Percentiles rank a stretch among this genome's conserved stretches.
These are phyloP conservation scores for Leptinotarsa undecemlineata DNA, from an alignment of 1,140 invertebrate species.

Conservation along the genomic window DNA sequence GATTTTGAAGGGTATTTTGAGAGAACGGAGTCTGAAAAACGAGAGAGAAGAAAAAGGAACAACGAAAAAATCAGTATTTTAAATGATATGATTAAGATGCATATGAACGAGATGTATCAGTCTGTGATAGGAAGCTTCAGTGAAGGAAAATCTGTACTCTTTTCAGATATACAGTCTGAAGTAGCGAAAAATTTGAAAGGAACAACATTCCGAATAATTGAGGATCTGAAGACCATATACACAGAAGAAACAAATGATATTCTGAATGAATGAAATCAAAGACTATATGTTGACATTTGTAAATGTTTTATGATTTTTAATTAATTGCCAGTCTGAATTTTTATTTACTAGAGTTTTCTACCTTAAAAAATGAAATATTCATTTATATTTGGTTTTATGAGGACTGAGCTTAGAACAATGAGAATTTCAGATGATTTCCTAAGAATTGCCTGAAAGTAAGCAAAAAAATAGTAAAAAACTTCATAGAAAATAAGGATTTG, in stretches of 20 bases:
- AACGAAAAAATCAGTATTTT: constrained; percentile 24
- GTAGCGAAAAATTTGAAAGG: constrained; percentile 34
- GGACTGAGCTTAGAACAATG: no score
- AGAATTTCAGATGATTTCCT: no score
- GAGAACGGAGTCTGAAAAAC: constrained; percentile 12
- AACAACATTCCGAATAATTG: constrained; percentile 34
- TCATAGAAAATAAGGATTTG: no score
- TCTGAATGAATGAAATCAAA: constrained; percentile 4
- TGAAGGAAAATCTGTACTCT: constrained; percentile 11
- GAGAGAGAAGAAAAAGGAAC: constrained; percentile 1
- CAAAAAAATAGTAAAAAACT: no score
- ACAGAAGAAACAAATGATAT: not conserved
- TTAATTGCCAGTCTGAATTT: no score
- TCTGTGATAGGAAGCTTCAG: constrained; percentile 31
- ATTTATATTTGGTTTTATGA: no score
- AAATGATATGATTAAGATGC: constrained; percentile 28
- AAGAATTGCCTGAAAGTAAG: no score
- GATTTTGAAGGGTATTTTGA: constrained; percentile 18
- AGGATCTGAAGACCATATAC: constrained; percentile 24
- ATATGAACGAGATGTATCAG: constrained; percentile 38
- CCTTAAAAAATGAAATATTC: not conserved
- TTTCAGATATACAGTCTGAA: constrained; percentile 27
- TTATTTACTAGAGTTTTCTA: not conserved
- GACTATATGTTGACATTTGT: no score
- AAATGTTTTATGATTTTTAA: no score